A percentile compares a stretch with the other conserved stretches of the same genome.
Evolutionary conservation across 2,113 vertebrate genomes (phyloP).

Genomic region (Oreochromis niloticus): DNA sequence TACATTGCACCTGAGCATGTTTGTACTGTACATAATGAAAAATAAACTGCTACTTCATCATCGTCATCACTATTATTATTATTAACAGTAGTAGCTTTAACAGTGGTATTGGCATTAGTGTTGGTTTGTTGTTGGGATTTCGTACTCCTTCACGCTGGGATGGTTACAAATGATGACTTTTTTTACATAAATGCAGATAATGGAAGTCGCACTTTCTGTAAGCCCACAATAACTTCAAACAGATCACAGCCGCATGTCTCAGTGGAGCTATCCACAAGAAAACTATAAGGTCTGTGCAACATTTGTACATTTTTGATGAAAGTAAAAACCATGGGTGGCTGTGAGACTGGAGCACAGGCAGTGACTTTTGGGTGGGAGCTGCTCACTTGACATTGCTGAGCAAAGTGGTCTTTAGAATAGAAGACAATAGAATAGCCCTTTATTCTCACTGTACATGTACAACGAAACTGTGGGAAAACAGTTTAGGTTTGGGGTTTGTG

Average conservation of each 20-base stretch:
- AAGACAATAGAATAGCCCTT: neutral
- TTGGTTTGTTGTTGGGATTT: neutral
- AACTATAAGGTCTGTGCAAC: neutral
- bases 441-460: neutral
- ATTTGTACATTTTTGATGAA: neutral
- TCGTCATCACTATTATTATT: neutral
- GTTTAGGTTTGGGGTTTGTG: neutral
- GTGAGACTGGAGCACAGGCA: neutral
- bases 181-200: neutral
- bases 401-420: neutral
- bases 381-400: neutral
- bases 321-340: accelerated
- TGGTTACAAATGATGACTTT: neutral
- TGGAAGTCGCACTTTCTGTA: neutral
- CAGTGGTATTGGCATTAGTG: neutral
- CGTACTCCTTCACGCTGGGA: neutral
- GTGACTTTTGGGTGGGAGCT: neutral
- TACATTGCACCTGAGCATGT: neutral
- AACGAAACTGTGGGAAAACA: neutral
- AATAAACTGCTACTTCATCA: neutral
- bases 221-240: neutral
- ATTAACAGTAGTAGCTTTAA: neutral
- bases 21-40: neutral
- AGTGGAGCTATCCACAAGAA: neutral
- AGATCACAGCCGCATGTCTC: neutral